These are phyloP conservation scores for Peromyscus nudipes DNA, from an alignment of 2,797 vertebrate genomes.

Conservation along the genomic window DNA sequence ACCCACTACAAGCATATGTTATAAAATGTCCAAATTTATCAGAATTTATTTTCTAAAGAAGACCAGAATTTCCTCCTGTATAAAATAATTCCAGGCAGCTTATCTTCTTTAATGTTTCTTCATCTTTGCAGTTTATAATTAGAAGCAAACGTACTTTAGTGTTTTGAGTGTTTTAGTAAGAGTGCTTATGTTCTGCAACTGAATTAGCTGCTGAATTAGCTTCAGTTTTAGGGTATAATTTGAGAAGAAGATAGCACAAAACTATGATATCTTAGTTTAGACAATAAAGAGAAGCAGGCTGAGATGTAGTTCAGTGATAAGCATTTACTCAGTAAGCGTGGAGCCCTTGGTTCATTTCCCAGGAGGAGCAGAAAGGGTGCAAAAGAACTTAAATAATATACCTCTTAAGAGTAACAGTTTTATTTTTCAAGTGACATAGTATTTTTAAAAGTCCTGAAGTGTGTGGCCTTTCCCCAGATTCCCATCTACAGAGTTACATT, in stretches of 20 bases:
- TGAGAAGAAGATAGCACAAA: background rate
- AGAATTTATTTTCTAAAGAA: slow-evolving; percentile 56
- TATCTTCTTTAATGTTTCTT: slow-evolving; percentile 24
- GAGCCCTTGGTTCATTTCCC: background rate
- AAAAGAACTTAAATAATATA: background rate
- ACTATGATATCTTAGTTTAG: background rate
- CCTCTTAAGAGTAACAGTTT: background rate
- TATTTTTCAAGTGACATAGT: background rate
- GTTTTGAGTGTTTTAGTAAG: slow-evolving; percentile 30
- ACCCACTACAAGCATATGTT: background rate
- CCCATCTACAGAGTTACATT: background rate
- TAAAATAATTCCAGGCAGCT: slow-evolving; percentile 22
- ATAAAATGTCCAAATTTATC: slow-evolving; percentile 16
- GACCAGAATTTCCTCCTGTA: slow-evolving; percentile 17
- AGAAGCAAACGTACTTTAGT: slow-evolving; percentile 12
- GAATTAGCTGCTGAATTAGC: slow-evolving; percentile 21
- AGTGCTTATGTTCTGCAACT: slow-evolving; percentile 8
- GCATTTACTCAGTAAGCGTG: background rate
- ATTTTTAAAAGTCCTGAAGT: background rate
- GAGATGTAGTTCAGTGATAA: background rate
- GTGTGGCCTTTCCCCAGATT: background rate
- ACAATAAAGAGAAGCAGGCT: background rate
- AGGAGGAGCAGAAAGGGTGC: background rate
- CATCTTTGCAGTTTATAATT: slow-evolving; percentile 31
- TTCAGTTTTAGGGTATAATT: background rate